A percentile compares a stretch with the other conserved stretches of the same genome.
These are phyloP conservation scores for Aptenodytes forsteri DNA, from an alignment of 2,113 vertebrate genomes.

Conservation along the genomic window DNA sequence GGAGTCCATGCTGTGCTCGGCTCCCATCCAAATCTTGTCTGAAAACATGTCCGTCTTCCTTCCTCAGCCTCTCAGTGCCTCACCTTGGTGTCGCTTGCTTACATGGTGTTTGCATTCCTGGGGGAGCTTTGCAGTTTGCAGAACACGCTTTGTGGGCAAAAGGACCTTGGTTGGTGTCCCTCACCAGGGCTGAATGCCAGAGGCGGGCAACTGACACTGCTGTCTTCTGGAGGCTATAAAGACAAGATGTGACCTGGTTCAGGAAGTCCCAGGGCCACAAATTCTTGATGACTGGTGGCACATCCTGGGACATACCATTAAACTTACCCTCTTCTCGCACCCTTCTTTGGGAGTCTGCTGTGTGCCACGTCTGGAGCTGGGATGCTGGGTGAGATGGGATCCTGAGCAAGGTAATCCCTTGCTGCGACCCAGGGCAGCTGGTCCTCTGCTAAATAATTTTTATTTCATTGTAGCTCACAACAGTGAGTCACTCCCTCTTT, in stretches of 20 bases:
- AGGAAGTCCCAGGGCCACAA: neutral
- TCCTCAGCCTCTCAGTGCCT: neutral
- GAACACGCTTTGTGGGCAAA: neutral
- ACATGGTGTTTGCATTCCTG: neutral
- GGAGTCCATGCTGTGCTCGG: neutral
- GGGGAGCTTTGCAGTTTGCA: neutral
- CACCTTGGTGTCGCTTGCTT: neutral
- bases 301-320: neutral
- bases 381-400: neutral
- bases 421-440: neutral
- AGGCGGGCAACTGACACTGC: neutral
- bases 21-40: neutral
- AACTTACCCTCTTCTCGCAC: neutral
- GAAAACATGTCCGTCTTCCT: neutral
- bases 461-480: neutral
- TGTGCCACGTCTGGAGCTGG: neutral
- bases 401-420: neutral
- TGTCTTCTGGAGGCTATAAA: neutral
- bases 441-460: neutral
- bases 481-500: neutral
- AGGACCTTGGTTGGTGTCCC: neutral
- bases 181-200: neutral
- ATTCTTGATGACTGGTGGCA: neutral
- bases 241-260: neutral
- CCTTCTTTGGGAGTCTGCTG: neutral